Conservation (phyloP, 1,140 invertebrate genomes). For the Euwallacea fornicatus region DNA sequence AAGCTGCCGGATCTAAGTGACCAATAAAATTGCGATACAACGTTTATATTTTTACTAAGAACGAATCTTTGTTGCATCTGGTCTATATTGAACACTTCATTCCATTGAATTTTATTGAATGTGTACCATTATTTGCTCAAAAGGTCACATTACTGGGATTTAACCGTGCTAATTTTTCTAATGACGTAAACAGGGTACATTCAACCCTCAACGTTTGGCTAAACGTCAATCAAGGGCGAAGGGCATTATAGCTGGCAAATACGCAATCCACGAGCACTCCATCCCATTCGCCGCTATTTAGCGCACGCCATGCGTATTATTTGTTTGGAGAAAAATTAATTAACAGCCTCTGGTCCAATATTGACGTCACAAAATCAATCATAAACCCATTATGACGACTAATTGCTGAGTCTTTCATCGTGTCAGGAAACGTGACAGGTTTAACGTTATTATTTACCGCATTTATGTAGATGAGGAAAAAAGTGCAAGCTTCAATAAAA, state of each 20-base stretch:
- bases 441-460: too few relatives aligned
- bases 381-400: conserved; percentile 38
- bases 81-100: too few relatives aligned
- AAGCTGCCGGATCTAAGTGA: neutral
- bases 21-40: neutral
- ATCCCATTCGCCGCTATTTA: conserved; percentile 24
- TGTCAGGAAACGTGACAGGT: neutral
- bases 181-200: too few relatives aligned
- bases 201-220: too few relatives aligned
- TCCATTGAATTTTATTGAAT: too few relatives aligned
- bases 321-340: conserved; percentile 39
- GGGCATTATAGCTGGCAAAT: conserved; percentile 27
- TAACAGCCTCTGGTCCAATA: conserved; percentile 28
- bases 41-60: too few relatives aligned
- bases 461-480: too few relatives aligned
- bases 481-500: too few relatives aligned
- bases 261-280: conserved; percentile 19
- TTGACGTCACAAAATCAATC: conserved; percentile 42
- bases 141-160: too few relatives aligned
- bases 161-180: too few relatives aligned
- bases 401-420: conserved; percentile 33
- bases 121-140: too few relatives aligned
- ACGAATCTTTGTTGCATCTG: too few relatives aligned
- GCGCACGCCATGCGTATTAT: conserved; percentile 11
- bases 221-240: conserved; percentile 22